These are phyloP conservation scores for Protophormia terraenovae DNA, from an alignment of 2,888 invertebrate genomes.

Conservation along the genomic window DNA sequence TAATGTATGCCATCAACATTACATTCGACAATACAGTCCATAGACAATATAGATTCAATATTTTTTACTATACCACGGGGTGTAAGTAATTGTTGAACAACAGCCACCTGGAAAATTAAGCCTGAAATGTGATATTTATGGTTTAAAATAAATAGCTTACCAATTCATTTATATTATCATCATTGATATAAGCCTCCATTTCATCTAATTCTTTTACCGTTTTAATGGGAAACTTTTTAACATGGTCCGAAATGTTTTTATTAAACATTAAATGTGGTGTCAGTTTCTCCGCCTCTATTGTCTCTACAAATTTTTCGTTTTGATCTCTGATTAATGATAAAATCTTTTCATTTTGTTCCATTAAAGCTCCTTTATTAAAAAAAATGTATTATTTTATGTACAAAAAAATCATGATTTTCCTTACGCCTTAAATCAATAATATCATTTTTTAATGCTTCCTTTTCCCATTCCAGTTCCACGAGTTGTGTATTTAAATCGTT, in stretches of 20 bases:
- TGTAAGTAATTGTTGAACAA: constrained; percentile 35
- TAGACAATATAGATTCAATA: constrained; percentile 12
- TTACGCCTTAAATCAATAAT: constrained; percentile 54
- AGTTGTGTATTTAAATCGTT: constrained; percentile 35
- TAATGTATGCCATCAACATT: constrained; percentile 47
- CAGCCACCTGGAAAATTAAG: constrained; percentile 34
- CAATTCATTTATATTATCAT: constrained; percentile 35
- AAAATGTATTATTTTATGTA: not conserved
- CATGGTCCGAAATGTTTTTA: constrained; percentile 13
- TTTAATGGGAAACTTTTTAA: constrained; percentile 45
- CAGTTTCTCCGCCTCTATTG: constrained; percentile 14
- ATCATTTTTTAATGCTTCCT: constrained; percentile 34
- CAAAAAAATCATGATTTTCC: not conserved
- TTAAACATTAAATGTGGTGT: constrained; percentile 1
- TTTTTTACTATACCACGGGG: constrained; percentile 50
- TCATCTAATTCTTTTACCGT: constrained; percentile 18
- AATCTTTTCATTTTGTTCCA: constrained; percentile 48
- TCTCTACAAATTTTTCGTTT: constrained; percentile 31
- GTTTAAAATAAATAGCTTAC: not conserved
- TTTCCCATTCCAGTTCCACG: constrained; percentile 44
- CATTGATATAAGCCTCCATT: constrained; percentile 30
- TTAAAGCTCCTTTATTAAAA: constrained; percentile 13
- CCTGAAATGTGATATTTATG: not conserved
- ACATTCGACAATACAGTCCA: constrained; percentile 10
- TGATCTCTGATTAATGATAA: constrained; percentile 31